A percentile compares a stretch with the other conserved stretches of the same genome.
phyloP scores from a whole-genome alignment of 2,888 invertebrate species.

The Eupithecia abbreviata region DNA sequence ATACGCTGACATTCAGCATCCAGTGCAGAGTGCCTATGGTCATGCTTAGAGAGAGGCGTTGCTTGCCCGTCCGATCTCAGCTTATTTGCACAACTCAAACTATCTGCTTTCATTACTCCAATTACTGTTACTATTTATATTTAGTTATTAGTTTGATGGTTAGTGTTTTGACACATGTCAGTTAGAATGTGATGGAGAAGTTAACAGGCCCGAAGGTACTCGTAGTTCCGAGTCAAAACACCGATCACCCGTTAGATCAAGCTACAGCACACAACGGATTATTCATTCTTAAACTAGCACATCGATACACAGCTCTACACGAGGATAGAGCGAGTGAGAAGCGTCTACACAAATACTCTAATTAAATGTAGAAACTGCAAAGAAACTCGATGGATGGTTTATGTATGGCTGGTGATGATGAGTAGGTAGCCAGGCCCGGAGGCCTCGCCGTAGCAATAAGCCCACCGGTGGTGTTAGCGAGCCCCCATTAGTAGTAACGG shows the following conservation, averaged over 20 bases:
- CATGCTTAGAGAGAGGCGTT: slow-evolving; percentile 63
- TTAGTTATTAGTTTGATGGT: slow-evolving; percentile 48
- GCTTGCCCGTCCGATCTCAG: slow-evolving; percentile 81
- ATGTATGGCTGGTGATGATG: slow-evolving; percentile 50
- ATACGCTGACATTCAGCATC: slow-evolving; percentile 74
- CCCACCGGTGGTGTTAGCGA: slow-evolving; percentile 28
- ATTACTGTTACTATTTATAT: slow-evolving; percentile 43
- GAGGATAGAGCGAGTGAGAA: slow-evolving; percentile 63
- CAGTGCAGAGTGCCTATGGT: slow-evolving; percentile 58
- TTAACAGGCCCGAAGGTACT: slow-evolving; percentile 15
- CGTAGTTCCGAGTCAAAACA: slow-evolving; percentile 54
- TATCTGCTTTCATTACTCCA: slow-evolving; percentile 38
- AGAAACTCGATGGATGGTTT: slow-evolving; percentile 51
- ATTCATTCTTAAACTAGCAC: slow-evolving; percentile 53
- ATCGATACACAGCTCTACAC: slow-evolving; percentile 60
- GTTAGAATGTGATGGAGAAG: slow-evolving; percentile 29
- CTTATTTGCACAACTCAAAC: slow-evolving; percentile 73
- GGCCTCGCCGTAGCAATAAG: slow-evolving; percentile 34
- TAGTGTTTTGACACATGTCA: slow-evolving; percentile 52
- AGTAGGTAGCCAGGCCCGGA: slow-evolving; percentile 48
- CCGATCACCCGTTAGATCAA: slow-evolving; percentile 49
- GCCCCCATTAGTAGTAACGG: background rate
- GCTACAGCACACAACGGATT: slow-evolving; percentile 31
- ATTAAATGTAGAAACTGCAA: slow-evolving; percentile 51
- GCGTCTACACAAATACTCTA: slow-evolving; percentile 49